Base-by-base conservation (phyloP, 1,140 invertebrate genomes). In the Drosophila sturtevanti region DNA sequence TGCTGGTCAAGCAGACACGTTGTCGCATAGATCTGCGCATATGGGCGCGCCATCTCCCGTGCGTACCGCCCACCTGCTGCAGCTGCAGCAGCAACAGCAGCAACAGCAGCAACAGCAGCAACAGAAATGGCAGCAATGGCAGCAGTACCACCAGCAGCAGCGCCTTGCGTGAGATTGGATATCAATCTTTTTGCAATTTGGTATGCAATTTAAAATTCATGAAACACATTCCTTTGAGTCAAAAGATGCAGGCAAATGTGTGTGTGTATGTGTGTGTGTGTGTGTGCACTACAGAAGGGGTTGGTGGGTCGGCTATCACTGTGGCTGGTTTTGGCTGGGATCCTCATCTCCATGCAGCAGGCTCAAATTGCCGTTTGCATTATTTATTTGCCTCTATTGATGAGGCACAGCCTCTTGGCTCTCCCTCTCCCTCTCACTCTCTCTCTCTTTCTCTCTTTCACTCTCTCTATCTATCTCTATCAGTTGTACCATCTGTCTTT, bases 171-270 rank as follows among this genome's bases (percentile, higher is more conserved):
- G 86, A 90, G 86, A 90, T 90, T 90, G 86, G 86, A 90, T 90
- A 90, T 90, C 86, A 90, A 90, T 90, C 86, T 90, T 90, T 89
- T 89, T 89, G 84, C 84, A 89, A 89, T 89, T 90, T 86, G 79
- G 79, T 87, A 90, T 79, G 86, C 86, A 90, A 90, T 90, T 90
- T 90, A 90, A 90, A 90, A 90, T 90, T 90, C 86, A 90, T 90
- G 86, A 90, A 90, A 86, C 86, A 90, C 86, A 90, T 90, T 90
- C 86, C 81, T 90, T 90, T 90, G 78, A 90, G 72, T 90, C 72
- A 79, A 89, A 89, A 89, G 84, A 89, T 80, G 84, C 84, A 89
- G 84, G 79, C 84, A 89, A 89, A 89, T 89, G 79, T 79, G 65
- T 59, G 18, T 56, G n/a, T 11, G 10, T 52, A 1, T 60, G 60